These are phyloP conservation scores for Proales similis DNA, from an alignment of 1,140 invertebrate genomes.

Conservation along the genomic window DNA sequence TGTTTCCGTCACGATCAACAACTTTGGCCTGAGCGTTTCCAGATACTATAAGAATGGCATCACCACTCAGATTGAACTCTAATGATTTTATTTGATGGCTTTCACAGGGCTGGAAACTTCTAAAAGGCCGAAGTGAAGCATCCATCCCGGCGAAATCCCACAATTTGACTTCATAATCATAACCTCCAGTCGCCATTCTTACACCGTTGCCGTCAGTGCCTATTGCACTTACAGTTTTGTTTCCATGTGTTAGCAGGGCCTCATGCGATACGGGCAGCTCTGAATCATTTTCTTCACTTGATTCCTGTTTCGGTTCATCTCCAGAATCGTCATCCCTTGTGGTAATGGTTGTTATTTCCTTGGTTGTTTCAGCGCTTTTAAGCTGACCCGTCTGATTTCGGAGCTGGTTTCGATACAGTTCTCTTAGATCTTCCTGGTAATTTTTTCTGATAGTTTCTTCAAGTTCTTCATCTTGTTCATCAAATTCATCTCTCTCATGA, in stretches of 20 bases:
- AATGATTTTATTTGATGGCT: conserved; percentile 81
- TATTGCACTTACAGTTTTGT: conserved; percentile 62
- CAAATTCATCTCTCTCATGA: too few relatives aligned
- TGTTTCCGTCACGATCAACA: conserved; percentile 87
- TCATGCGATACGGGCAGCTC: conserved; percentile 18
- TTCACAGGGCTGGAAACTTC: conserved; percentile 84
- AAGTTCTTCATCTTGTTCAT: too few relatives aligned
- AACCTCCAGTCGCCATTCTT: conserved; percentile 74
- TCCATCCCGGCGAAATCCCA: conserved; percentile 99
- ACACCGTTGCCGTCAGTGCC: conserved; percentile 84
- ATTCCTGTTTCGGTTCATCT: conserved; percentile 1
- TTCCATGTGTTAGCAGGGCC: conserved; percentile 10
- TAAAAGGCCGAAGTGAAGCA: conserved; percentile 74
- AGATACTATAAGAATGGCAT: conserved; percentile 84
- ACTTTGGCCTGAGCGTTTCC: conserved; percentile 79
- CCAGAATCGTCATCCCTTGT: too few relatives aligned
- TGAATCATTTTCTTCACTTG: conserved; percentile 1
- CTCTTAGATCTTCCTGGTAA: too few relatives aligned
- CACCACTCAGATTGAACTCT: conserved; percentile 85
- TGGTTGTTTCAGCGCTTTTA: too few relatives aligned
- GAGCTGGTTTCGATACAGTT: too few relatives aligned
- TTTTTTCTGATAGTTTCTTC: too few relatives aligned
- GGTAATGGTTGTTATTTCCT: too few relatives aligned
- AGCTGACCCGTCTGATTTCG: too few relatives aligned
- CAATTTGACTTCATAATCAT: conserved; percentile 89